These are phyloP conservation scores for Poecilia wingei DNA, from an alignment of 2,797 vertebrate genomes.

Conservation along the genomic window DNA sequence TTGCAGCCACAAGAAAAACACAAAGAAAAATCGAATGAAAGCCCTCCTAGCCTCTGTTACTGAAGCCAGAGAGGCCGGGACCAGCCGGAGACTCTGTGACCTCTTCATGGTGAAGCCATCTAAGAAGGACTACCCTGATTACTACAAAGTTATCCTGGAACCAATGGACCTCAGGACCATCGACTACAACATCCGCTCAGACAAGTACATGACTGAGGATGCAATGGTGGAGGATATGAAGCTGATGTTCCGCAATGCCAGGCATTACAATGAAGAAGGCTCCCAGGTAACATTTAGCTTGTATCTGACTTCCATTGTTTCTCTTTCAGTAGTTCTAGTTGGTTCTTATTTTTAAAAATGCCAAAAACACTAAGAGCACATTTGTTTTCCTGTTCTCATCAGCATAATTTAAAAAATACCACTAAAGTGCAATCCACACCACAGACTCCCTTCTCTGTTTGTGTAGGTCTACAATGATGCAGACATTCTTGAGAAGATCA, in stretches of 20 bases:
- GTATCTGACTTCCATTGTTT: background rate
- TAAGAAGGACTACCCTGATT: slow-evolving; percentile 98
- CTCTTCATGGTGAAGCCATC: slow-evolving; percentile 98
- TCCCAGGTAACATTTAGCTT: slow-evolving; percentile 85
- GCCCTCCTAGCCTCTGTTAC: slow-evolving; percentile 88
- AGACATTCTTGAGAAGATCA: slow-evolving; percentile 93
- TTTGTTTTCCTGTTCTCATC: background rate
- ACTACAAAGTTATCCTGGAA: slow-evolving; percentile 98
- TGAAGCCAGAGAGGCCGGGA: slow-evolving; percentile 89
- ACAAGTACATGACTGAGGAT: slow-evolving; percentile 92
- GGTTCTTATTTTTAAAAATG: background rate
- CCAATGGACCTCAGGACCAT: slow-evolving; percentile 97
- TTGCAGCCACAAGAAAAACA: slow-evolving; percentile 92
- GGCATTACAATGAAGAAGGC: slow-evolving; percentile 98
- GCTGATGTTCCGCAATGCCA: slow-evolving; percentile 97
- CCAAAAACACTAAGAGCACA: background rate
- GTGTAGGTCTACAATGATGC: slow-evolving; percentile 96
- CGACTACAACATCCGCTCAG: slow-evolving; percentile 94
- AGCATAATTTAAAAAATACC: background rate
- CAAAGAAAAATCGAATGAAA: slow-evolving; percentile 95
- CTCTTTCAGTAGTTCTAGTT: background rate
- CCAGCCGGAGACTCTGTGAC: slow-evolving; percentile 91
- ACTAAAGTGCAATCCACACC: background rate
- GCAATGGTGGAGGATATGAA: slow-evolving; percentile 95
- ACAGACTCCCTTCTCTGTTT: background rate